Evolutionary conservation across 1,140 invertebrate species (phyloP).

Genomic region (Hypothenemus hampei): DNA sequence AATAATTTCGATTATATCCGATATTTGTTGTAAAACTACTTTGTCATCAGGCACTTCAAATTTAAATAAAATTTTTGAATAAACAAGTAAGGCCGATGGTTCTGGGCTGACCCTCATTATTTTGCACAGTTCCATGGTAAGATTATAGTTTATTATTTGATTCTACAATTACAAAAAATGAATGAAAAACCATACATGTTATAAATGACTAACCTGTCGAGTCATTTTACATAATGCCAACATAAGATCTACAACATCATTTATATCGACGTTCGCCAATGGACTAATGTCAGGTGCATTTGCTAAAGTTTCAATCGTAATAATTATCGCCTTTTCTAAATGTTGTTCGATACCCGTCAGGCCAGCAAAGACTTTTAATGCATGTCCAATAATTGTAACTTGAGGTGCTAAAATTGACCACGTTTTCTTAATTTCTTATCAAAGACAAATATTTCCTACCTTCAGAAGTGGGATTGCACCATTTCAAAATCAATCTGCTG

Average conservation of each 20-base stretch:
- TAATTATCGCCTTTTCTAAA: conserved; percentile 24
- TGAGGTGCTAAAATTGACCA: too few species aligned
- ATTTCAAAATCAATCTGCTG: conserved; percentile 31
- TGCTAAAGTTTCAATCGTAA: conserved; percentile 21
- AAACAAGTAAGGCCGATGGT: conserved; percentile 13
- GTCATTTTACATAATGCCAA: conserved; percentile 29
- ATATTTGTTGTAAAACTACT: conserved; percentile 16
- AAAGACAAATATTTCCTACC: conserved; percentile 15
- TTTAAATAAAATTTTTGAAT: conserved; percentile 24
- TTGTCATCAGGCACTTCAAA: conserved; percentile 18
- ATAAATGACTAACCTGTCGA: conserved; percentile 16
- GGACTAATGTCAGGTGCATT: conserved; percentile 28
- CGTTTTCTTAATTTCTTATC: too few species aligned
- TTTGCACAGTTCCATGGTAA: conserved; percentile 23
- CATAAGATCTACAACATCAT: conserved; percentile 31
- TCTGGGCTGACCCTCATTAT: conserved; percentile 23
- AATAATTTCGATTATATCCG: conserved; percentile 19
- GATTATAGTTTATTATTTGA: conserved; percentile 17
- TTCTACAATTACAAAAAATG: conserved; percentile 22
- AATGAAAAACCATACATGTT: background rate
- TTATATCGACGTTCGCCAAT: conserved; percentile 23
- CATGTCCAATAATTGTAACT: too few species aligned
- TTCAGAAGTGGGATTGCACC: conserved; percentile 27
- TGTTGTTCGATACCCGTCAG: conserved; percentile 18
- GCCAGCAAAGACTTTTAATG: conserved; percentile 20